Conservation (phyloP, 2,797 vertebrate genomes). For the Bradypodion pumilum region DNA sequence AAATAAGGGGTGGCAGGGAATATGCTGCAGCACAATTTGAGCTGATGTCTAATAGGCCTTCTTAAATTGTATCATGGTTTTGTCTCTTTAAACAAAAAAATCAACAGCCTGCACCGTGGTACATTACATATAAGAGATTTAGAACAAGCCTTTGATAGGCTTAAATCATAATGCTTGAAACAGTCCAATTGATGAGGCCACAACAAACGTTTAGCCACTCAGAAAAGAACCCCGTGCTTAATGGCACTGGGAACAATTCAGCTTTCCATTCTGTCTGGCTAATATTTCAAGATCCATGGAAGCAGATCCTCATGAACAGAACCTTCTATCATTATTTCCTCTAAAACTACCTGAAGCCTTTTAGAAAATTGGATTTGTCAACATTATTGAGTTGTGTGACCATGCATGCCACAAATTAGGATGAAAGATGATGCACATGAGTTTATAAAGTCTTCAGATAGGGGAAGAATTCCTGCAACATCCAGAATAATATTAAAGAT, state of each 20-base stretch:
- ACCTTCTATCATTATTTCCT: background rate
- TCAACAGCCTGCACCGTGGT: background rate
- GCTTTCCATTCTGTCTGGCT: slow-evolving; percentile 21
- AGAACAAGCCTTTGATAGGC: background rate
- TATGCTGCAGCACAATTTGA: background rate
- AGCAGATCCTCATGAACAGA: slow-evolving; percentile 20
- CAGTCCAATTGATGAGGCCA: slow-evolving; percentile 17
- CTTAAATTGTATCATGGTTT: background rate
- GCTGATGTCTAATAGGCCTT: too few relatives aligned
- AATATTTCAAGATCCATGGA: background rate
- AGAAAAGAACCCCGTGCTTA: slow-evolving; percentile 23
- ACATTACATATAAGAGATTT: background rate
- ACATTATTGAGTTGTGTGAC: slow-evolving; percentile 6
- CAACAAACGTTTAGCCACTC: slow-evolving; percentile 23
- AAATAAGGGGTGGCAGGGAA: background rate
- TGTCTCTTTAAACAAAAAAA: too few relatives aligned
- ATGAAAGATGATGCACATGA: slow-evolving; percentile 30
- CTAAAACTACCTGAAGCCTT: slow-evolving; percentile 34
- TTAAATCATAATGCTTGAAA: slow-evolving; percentile 42
- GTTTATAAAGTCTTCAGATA: background rate
- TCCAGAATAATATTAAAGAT: background rate
- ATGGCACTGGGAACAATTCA: slow-evolving; percentile 15
- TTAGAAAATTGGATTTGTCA: slow-evolving; percentile 54
- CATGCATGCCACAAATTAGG: slow-evolving; percentile 26
- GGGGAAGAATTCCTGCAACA: background rate